Evolutionary conservation across 2,113 vertebrate species (phyloP), one percentile per base, ranked within the genome.

Genomic region (Phycodurus eques): DNA sequence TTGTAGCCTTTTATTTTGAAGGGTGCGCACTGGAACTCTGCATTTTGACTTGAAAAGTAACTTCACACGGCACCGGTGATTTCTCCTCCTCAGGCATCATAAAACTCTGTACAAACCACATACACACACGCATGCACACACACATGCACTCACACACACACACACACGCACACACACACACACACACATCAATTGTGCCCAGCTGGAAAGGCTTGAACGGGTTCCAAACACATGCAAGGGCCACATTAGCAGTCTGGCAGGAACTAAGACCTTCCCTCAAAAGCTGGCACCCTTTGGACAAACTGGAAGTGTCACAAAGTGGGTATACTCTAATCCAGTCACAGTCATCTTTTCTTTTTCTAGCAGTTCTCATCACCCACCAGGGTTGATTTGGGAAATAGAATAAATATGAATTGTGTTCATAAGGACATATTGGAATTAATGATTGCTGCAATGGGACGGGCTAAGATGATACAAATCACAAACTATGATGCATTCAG

Each of bases 231-330:
- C 80, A 73, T 80, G 61, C 82, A 69, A 69, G n/a, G 70, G 84
- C 76, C 78, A 88, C 85, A 90, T 85, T 88, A 88, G 74, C 79
- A 75, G 67, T 80, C 81, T 87, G 85, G 89, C 75, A n/a, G 82
- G 81, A 78, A 86, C 79, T 35, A 42, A 62, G 61, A 31, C 75
- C 80, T 68, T 86, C 87, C 87, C 81, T 78, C 79, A 76, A 72
- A 77, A 78, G 73, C 77, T 88, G 89, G 81, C 85, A 74, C 80
- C 78, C 72, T 71, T 69, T 70, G 31, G 71, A 83, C 2, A 75
- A 85, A 80, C 79, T 86, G 87, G 88, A 88, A 90, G 73, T 70
- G 72, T 65, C 85, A 82, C 85, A 88, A 85, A 88, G 84, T 80
- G 80, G 73, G 75, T 81, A 84, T 60, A 75, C 80, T 82, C 78